Conservation (phyloP, 2,797 vertebrate genomes). For the Xerus rutilus region DNA sequence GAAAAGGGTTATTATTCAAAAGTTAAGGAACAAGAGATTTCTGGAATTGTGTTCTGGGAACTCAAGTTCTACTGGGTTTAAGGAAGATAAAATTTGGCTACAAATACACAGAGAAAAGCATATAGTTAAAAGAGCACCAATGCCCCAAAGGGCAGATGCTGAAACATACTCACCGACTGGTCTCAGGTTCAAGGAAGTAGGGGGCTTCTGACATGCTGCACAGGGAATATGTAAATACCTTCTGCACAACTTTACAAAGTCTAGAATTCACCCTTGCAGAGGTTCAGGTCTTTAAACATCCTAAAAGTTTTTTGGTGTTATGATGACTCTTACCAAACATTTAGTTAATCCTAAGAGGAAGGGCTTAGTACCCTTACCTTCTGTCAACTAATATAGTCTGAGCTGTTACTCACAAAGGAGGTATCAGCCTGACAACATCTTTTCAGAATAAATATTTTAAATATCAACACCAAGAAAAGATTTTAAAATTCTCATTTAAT, state of each 20-base stretch:
- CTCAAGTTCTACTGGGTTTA: not conserved
- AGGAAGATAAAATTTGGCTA: not conserved
- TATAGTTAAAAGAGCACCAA: not conserved
- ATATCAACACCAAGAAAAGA: slow-evolving; percentile 16
- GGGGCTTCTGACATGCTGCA: not conserved
- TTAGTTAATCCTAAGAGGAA: not conserved
- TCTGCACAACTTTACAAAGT: not conserved
- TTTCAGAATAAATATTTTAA: slow-evolving; percentile 47
- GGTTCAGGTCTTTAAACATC: not conserved
- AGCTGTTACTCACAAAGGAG: not conserved
- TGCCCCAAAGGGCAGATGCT: not conserved
- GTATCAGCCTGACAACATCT: not conserved
- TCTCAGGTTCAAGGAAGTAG: not conserved
- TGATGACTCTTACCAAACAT: not conserved
- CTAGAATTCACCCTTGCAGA: not conserved
- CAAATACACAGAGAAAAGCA: not conserved
- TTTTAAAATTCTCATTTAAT: slow-evolving; percentile 39
- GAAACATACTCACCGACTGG: rapidly evolving
- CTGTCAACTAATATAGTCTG: not conserved
- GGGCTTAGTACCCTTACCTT: not conserved
- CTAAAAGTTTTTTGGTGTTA: not conserved
- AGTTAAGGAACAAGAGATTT: not conserved
- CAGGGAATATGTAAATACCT: not conserved
- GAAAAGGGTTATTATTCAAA: not conserved
- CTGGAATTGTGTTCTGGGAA: not conserved